Conservation (phyloP, 2,113 vertebrate genomes). For the Zosterops hypoxanthus region DNA sequence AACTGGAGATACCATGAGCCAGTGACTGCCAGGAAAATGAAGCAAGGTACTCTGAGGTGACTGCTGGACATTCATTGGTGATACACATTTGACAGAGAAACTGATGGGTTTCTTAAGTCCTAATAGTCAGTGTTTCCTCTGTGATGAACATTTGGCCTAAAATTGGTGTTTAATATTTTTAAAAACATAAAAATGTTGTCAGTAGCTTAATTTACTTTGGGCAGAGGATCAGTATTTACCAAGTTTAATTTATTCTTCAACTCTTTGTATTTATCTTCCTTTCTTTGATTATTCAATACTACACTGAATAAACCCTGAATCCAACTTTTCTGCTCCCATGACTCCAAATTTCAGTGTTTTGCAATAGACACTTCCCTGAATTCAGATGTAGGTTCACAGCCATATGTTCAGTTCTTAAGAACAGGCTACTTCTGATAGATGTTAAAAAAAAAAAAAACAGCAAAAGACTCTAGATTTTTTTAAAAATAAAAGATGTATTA, state of each 20-base stretch:
- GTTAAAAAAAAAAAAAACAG: neutral
- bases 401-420: slow-evolving; percentile 4
- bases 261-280: neutral
- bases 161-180: neutral
- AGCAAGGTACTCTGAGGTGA: neutral
- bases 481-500: neutral
- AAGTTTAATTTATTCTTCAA: neutral
- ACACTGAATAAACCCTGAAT: neutral
- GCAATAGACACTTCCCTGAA: neutral
- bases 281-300: neutral
- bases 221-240: neutral
- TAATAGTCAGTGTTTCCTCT: neutral
- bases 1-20: neutral
- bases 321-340: neutral
- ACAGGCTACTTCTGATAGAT: neutral
- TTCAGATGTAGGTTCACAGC: neutral
- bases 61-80: neutral
- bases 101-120: neutral
- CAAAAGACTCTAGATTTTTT: neutral
- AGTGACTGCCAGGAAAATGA: neutral
- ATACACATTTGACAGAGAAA: neutral
- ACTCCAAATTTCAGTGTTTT: neutral
- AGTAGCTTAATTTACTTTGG: neutral
- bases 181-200: neutral
- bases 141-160: neutral